Evolutionary conservation across 2,797 vertebrate species (phyloP).

Genomic region (Tadarida brasiliensis): DNA sequence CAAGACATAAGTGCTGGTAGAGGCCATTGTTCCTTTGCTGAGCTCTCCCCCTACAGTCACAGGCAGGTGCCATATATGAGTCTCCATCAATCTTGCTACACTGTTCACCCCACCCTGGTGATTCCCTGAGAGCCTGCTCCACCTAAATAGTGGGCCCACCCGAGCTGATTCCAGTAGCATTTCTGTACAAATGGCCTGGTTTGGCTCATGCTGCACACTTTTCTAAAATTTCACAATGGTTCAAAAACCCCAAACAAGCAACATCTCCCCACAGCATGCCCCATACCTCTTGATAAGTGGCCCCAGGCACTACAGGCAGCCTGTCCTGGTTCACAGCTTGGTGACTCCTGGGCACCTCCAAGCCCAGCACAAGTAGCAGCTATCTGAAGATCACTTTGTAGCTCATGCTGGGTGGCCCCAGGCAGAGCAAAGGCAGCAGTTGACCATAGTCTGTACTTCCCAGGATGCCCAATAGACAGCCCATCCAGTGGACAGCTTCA

Average conservation of each 20-base stretch:
- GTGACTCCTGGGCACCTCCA: neutral
- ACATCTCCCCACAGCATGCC: neutral
- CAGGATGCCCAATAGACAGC: neutral
- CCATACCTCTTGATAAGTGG: neutral
- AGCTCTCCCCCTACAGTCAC: neutral
- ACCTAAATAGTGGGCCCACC: neutral
- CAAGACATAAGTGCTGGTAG: neutral
- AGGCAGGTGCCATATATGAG: neutral
- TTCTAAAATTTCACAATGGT: neutral
- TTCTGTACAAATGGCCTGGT: neutral
- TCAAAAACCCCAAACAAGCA: neutral
- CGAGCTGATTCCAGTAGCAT: neutral
- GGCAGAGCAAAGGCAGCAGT: neutral
- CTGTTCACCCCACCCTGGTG: neutral
- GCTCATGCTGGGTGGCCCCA: neutral
- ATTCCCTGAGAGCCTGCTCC: neutral
- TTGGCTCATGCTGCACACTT: neutral
- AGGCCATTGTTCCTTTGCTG: neutral
- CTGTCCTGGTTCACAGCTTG: neutral
- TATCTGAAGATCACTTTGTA: neutral
- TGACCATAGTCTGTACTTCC: neutral
- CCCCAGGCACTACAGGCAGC: neutral
- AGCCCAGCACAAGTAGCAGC: neutral
- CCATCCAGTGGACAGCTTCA: neutral
- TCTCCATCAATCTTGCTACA: neutral